Base-by-base conservation (phyloP, 2,113 vertebrate genomes). In the Apteryx owenii region DNA sequence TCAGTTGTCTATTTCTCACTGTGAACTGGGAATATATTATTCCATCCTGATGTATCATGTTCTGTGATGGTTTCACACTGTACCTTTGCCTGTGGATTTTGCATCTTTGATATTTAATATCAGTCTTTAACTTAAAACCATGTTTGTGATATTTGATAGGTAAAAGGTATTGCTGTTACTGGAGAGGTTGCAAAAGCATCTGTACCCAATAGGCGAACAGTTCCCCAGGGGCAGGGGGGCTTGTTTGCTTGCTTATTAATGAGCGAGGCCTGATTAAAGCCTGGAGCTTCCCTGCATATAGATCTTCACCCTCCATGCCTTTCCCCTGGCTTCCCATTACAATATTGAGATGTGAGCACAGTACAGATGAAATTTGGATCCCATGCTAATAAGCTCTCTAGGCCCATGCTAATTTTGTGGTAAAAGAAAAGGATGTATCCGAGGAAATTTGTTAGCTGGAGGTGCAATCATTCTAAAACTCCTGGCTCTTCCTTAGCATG, bases 401-500 rank as follows among this genome's bases (percentile, higher is more conserved):
- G 73, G 65, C 91, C 89, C 23, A 7, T 58, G 94, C 71, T 95
- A 48, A 94, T 96, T 96, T 31, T 44, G 17, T 7, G 53, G 81
- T 20, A 62, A 81, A 61, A 66, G 91, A 77, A 89, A 80, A 82
- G 73, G 70, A 91, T 85, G 33, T 29, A 16, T 81, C 81, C 10
- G 89, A 69, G 89, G 81, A 89, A 48, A 89, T 94, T 73, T 28
- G 65, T 60, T 87, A 73, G 88, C 5, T 18, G 89, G 82, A 88
- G 69, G 83, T 79, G 96, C 72, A 90, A 81, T 93, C 90, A 88
- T 54, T 92, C 21, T 58, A 28, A 46, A 88, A 13, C 54, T 94
- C 62, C 61, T 60, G 65, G 25, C 81, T 83, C 33, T 89, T 71
- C 40, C 70, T 60, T 50, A 18, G 33, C 4, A 71, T 0, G 54